Evolutionary conservation across 1,140 invertebrate genomes (phyloP).

Genomic region (Diprion similis): DNA sequence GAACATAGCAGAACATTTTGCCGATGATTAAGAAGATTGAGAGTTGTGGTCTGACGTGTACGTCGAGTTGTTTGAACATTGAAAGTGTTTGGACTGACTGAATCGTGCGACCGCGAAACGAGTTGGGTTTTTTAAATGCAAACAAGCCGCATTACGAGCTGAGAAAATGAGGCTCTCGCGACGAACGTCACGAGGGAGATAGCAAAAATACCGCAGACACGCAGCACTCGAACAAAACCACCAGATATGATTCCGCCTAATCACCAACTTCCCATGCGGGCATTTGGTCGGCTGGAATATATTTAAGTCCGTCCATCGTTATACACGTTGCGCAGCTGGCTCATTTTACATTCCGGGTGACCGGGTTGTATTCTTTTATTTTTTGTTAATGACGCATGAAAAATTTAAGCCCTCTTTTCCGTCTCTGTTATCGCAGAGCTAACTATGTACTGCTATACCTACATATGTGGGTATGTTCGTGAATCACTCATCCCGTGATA

Average conservation of each 20-base stretch:
- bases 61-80: too few relatives aligned
- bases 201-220: too few relatives aligned
- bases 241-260: not conserved
- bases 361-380: not conserved
- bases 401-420: not conserved
- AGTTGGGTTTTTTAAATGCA: too few relatives aligned
- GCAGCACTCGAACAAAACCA: not conserved
- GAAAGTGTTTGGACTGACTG: too few relatives aligned
- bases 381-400: not conserved
- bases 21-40: too few relatives aligned
- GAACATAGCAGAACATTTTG: too few relatives aligned
- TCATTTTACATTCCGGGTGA: not conserved
- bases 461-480: not conserved
- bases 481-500: not conserved
- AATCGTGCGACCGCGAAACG: too few relatives aligned
- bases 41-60: too few relatives aligned
- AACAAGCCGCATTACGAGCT: too few relatives aligned
- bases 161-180: too few relatives aligned
- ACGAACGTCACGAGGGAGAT: too few relatives aligned
- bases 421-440: too few relatives aligned
- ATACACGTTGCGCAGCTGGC: not conserved
- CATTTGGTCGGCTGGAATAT: not conserved
- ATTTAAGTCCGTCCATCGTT: not conserved
- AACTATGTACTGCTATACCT: not conserved
- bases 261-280: constrained; percentile 1